Percentiles rank a stretch among this genome's conserved stretches.
Conservation (phyloP, 2,888 invertebrate species). For the Dastarcus helophoroides region DNA sequence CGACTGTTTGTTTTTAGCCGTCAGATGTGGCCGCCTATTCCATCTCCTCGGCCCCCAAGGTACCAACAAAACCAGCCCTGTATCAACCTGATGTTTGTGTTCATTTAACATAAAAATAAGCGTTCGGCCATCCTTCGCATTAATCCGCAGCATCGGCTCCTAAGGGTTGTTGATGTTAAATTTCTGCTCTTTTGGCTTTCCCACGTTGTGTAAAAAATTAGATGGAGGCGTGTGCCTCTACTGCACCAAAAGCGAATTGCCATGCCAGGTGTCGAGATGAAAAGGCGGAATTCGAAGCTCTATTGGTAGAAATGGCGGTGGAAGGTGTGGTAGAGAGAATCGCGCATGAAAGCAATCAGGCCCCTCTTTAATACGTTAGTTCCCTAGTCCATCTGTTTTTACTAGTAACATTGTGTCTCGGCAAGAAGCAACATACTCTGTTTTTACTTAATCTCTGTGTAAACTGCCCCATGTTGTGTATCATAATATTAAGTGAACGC, state of each 20-base stretch:
- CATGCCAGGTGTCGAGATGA: slow-evolving; percentile 18
- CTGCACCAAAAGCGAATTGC: slow-evolving; percentile 16
- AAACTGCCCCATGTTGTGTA: slow-evolving; percentile 73
- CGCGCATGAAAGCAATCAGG: slow-evolving; percentile 17
- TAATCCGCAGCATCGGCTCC: slow-evolving; percentile 24
- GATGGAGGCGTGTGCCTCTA: no score
- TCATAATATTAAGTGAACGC: slow-evolving; percentile 60
- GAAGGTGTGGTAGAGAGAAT: slow-evolving; percentile 6
- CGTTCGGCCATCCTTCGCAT: slow-evolving; percentile 24
- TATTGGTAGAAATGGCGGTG: slow-evolving; percentile 5
- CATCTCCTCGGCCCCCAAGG: slow-evolving; percentile 23
- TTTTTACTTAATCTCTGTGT: slow-evolving; percentile 56
- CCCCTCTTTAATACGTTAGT: slow-evolving; percentile 32
- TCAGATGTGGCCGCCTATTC: slow-evolving; percentile 26
- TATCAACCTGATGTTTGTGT: slow-evolving; percentile 27
- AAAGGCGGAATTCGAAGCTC: slow-evolving; percentile 8
- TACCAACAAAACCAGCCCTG: slow-evolving; percentile 24
- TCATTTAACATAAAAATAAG: slow-evolving; percentile 30
- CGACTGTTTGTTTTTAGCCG: slow-evolving; percentile 26
- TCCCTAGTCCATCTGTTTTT: slow-evolving; percentile 41
- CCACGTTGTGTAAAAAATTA: slow-evolving; percentile 20
- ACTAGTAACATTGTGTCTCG: slow-evolving; percentile 41
- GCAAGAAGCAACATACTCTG: slow-evolving; percentile 42
- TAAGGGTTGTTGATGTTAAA: slow-evolving; percentile 27
- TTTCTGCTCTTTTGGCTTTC: slow-evolving; percentile 21